Base-by-base conservation (phyloP, 2,888 invertebrate species). In the Ellobium chinense region DNA sequence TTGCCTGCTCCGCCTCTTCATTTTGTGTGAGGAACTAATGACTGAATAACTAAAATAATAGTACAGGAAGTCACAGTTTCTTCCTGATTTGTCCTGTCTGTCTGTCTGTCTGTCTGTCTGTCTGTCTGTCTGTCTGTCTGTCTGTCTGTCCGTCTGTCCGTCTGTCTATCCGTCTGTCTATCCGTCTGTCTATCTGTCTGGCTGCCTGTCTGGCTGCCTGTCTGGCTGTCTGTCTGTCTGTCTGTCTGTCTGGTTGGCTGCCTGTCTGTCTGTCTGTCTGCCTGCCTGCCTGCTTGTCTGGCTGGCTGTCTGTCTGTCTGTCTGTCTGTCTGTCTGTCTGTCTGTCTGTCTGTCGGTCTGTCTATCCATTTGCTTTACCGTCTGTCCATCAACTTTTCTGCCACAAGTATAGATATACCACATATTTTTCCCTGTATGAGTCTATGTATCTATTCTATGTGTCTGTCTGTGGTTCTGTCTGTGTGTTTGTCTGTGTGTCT, bases 51-150 rank as follows among this genome's bases (percentile, higher is more conserved):
- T n/a, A n/a, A n/a, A n/a, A n/a, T n/a, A n/a, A n/a, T n/a, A n/a
- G n/a, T n/a, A n/a, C n/a, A n/a, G n/a, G n/a, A n/a, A n/a, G n/a
- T n/a, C n/a, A n/a, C n/a, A n/a, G n/a, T n/a, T n/a, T n/a, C n/a
- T n/a, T n/a, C n/a, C n/a, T n/a, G 24, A 24, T n/a, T 24, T 36
- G 1, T 21, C 36, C 37, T n/a, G 14, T 37, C 36, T 66, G 14
- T 66, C 66, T 37, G 9, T n/a, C 66, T 37, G n/a, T 37, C 37
- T 66, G 14, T 66, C 66, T 66, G 14, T 66, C 37, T 66, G n/a
- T 66, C 66, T 37, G 31, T 66, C 37, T 66, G n/a, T 66, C 37
- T 66, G 31, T 66, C 66, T 66, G 14, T 66, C 37, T 66, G 14
- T 66, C 66, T 66, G 31, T 34, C 65, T 54, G 27, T 54, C 2